Evolutionary conservation across 2,113 vertebrate genomes (phyloP), one percentile per base, ranked within the genome.

Genomic region (Cygnus atratus): DNA sequence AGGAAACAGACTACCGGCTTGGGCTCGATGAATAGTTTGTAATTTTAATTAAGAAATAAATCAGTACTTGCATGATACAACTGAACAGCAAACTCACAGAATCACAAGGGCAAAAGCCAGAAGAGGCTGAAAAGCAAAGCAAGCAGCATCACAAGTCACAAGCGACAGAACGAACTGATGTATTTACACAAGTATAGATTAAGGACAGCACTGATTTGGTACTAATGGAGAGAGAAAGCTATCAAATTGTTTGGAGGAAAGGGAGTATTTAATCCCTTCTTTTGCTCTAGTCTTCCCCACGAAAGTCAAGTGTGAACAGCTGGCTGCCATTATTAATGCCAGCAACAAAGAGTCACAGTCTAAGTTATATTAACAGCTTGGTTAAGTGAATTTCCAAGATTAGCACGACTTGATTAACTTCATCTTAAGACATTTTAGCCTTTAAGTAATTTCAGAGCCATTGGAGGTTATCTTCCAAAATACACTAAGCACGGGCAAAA

Each of bases 381-480:
- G 84, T 79, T 92, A 95, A 97, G 73, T 4, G 11, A 91, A 94
- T 84, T 96, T 81, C 61, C 46, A 75, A 91, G 84, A 95, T 91
- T 92, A 94, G 84, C 71, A 84, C 77, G 65, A 39, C 66, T 87
- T 81, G 43, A 94, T 93, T 89, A 93, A 92, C 73, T 93, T 92
- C 57, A 39, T 61, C 43, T 81, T 84, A 72, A 87, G 71, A 54
- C 68, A 95, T 65, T 96, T 94, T 84, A 93, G 80, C 76, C 68
- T 94, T 78, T 84, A 92, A 95, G 57, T 81, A 44, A 97, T 87
- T 82, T 93, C 70, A 89, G 80, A 95, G 82, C 77, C 57, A 41
- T n/a, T 84, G 73, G 68, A 89, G 61, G 73, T 95, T 92, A 92
- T 91, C 92, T 31, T 79, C 92, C 96, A 95, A 97, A 96, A 79